Conservation (phyloP, 2,797 vertebrate genomes). For the Aplochiton taeniatus region DNA sequence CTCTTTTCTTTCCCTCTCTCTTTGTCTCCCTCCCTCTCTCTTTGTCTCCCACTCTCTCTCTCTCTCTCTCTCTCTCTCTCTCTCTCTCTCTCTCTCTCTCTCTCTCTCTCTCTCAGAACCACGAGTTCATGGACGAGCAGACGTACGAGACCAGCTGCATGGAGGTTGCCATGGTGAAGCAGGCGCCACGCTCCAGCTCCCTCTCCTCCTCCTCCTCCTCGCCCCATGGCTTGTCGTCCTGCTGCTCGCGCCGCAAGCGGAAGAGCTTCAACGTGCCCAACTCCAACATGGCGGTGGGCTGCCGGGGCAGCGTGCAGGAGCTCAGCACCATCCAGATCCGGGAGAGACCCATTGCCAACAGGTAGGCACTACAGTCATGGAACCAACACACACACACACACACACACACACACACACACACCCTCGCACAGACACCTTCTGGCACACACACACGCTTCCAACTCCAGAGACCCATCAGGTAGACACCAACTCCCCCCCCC, state of each 20-base stretch:
- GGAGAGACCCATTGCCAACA: conserved; percentile 84
- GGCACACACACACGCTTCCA: conserved; percentile 4
- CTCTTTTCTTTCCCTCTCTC: neutral
- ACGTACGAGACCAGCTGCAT: conserved; percentile 82
- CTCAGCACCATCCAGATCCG: conserved; percentile 93
- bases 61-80: neutral
- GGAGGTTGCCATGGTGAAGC: conserved; percentile 84
- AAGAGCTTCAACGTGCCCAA: conserved; percentile 86
- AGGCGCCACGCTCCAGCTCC: conserved; percentile 84
- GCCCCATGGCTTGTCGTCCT: conserved; percentile 75
- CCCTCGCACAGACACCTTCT: neutral
- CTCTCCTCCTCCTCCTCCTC: conserved; percentile 83
- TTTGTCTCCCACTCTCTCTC: neutral
- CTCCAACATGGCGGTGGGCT: conserved; percentile 74
- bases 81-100: conserved; percentile 19
- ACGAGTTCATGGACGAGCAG: conserved; percentile 92
- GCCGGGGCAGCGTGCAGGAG: conserved; percentile 84
- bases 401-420: conserved; percentile 9
- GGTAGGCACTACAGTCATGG: neutral
- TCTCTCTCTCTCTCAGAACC: conserved; percentile 76
- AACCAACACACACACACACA: conserved; percentile 4
- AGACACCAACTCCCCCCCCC: too few relatives aligned
- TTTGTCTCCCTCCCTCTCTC: neutral
- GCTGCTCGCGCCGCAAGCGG: conserved; percentile 85
- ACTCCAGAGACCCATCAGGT: neutral